Base-by-base conservation (phyloP, 2,113 vertebrate genomes). In the Orientallactaga bullata region DNA sequence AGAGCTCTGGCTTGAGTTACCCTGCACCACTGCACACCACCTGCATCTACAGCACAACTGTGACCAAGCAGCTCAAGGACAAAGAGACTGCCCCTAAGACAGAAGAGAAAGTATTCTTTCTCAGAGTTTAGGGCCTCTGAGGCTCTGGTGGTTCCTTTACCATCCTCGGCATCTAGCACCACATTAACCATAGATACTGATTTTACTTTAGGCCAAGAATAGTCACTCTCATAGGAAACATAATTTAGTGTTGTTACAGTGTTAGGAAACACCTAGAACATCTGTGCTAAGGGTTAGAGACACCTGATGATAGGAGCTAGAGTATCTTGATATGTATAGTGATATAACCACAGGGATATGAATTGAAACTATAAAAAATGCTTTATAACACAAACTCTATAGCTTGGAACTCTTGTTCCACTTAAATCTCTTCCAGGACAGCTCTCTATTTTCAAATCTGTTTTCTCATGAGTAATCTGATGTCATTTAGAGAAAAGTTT, bases 1-100 rank as follows among this genome's bases (percentile, higher is more conserved):
- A 89, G 84, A 76, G 1, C 21, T 81, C 92, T 90, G 39, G 42
- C 39, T 90, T 88, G 80, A 80, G 92, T 88, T 63, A 85, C 5
- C 4, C 32, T 89, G 73, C 9, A 73, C 71, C 55, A 72, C 0
- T 73, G 58, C 28, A 13, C 12, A 92, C 61, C 78, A 87, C 65
- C 24, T 90, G 35, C 69, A 92, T 72, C 69, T 63, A 85, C 51
- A 51, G 76, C n/a, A 7, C 13, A 60, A 58, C 51, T 61, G 5
- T 73, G 60, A 74, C 72, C 10, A 85, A 88, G 72, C 39, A 91
- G 63, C 7, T 47, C n/a, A 32, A 93, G 35, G 23, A 78, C 61
- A 93, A 30, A 65, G 26, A 66, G 12, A 89, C 7, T 18, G 71
- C 12, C 90, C 24, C 78, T 55, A 84, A 83, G 30, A 81, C 0